These are phyloP conservation scores for Alectura lathami DNA, from an alignment of 2,113 vertebrate genomes.

Conservation along the genomic window DNA sequence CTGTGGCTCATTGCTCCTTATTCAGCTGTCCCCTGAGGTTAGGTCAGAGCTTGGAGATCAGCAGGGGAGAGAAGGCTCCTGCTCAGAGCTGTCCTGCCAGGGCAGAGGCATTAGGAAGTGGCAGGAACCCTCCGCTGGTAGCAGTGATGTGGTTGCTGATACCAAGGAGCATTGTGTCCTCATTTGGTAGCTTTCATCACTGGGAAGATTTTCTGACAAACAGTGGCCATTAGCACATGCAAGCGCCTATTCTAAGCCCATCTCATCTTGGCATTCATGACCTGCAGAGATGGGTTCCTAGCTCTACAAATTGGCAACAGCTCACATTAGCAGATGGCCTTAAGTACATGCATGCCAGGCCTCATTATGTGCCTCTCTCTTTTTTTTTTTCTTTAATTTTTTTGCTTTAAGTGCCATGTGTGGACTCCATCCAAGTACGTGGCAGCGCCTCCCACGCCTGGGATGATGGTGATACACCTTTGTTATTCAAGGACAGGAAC, in stretches of 20 bases:
- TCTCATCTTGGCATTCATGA: not conserved
- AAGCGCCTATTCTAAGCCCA: not conserved
- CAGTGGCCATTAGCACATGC: conserved; percentile 11
- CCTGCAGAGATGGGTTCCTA: not conserved
- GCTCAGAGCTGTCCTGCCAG: not conserved
- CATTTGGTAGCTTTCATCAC: not conserved
- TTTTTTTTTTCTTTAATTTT: too few relatives aligned
- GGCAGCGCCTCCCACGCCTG: not conserved
- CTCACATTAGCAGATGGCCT: conserved; percentile 8
- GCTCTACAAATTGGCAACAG: not conserved
- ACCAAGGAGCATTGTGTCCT: not conserved
- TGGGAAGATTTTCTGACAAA: conserved; percentile 11
- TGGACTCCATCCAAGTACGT: not conserved
- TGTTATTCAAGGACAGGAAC: not conserved
- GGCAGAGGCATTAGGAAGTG: not conserved
- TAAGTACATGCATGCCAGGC: not conserved
- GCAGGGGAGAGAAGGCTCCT: not conserved
- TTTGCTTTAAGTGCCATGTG: not conserved
- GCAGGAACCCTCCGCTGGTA: rapidly evolving
- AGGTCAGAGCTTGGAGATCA: not conserved
- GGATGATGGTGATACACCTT: not conserved
- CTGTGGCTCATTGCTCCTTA: not conserved
- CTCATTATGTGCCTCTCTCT: not conserved
- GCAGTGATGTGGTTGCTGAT: not conserved
- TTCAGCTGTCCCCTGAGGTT: not conserved